These are phyloP conservation scores for Sebastes cheni DNA, from an alignment of 2,797 vertebrate genomes.

Conservation along the genomic window DNA sequence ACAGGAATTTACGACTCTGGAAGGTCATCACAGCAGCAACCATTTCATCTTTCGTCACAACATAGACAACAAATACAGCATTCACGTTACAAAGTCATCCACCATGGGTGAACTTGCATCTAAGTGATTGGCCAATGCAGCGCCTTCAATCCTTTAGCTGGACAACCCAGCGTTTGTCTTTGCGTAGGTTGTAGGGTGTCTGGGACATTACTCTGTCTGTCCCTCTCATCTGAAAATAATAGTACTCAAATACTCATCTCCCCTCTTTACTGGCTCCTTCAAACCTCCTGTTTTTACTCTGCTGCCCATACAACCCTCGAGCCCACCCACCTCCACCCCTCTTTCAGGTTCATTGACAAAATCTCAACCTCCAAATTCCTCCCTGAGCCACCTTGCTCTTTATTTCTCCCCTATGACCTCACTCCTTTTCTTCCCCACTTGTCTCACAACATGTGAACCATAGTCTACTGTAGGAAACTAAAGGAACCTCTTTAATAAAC, in stretches of 20 bases:
- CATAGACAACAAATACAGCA: too few relatives aligned
- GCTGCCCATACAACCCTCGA: background rate
- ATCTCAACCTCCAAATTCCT: slow-evolving; percentile 4
- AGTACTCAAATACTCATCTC: background rate
- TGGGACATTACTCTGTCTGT: background rate
- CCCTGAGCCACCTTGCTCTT: background rate
- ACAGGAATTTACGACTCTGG: too few relatives aligned
- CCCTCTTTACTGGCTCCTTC: background rate
- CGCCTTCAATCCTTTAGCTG: background rate
- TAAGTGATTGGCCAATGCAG: background rate
- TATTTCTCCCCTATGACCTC: background rate
- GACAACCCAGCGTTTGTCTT: background rate
- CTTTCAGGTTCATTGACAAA: slow-evolving; percentile 17
- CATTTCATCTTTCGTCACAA: too few relatives aligned
- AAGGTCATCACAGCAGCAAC: too few relatives aligned
- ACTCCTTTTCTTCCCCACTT: background rate
- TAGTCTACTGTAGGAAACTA: background rate
- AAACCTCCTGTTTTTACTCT: background rate
- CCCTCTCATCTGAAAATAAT: background rate
- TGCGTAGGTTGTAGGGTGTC: background rate
- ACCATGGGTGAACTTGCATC: too few relatives aligned
- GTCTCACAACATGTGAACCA: background rate
- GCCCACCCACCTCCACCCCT: background rate
- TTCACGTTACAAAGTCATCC: too few relatives aligned
- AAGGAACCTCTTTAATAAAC: background rate